Base-by-base conservation (phyloP, 2,113 vertebrate species). In the Rhea pennata region DNA sequence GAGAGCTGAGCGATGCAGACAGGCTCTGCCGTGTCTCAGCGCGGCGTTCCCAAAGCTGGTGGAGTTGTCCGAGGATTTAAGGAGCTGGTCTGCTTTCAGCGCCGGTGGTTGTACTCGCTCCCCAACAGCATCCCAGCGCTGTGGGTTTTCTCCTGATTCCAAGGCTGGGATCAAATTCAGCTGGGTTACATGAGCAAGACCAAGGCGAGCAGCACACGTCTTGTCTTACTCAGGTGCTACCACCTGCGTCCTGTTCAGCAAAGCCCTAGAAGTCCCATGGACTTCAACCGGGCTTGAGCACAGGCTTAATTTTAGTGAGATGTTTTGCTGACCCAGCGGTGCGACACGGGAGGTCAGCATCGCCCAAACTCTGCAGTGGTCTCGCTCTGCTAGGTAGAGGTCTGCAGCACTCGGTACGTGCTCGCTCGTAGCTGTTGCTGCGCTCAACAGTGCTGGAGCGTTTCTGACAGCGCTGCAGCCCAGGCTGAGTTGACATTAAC, bases 341-440 rank as follows among this genome's bases (percentile, higher is more conserved):
- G 7, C 7, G 80, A 44, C 15, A 3, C 2, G 22, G 53, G 15
- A 4, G 6, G 31, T 33, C 29, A 15, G 0, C 4, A 0, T 31
- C 72, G 2, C 76, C 39, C 31, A 17, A 6, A 7, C 26, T 26
- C 58, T 39, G 53, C 84, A 1, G 26, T 2, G 50, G 5, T 5
- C 29, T 29, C 3, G 0, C 14, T 56, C 29, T 23, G 69, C n/a
- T 27, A 0, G 5, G 8, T 15, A 0, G 14, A 58, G 26, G 5
- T 17, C 20, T 5, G 0, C 26, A 10, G 26, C 31, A 4, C n/a
- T 2, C 14, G 0, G 0, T 2, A 17, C 0, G 2, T 5, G 58
- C 67, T 53, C 62, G 7, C 40, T 31, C 46, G 20, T 1, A 3
- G 0, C 3, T 14, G 24, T 1, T 19, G 31, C 21, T 29, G 67